These are phyloP conservation scores for Philypnodon macrostomus DNA, from an alignment of 2,797 vertebrate genomes.

Conservation along the genomic window DNA sequence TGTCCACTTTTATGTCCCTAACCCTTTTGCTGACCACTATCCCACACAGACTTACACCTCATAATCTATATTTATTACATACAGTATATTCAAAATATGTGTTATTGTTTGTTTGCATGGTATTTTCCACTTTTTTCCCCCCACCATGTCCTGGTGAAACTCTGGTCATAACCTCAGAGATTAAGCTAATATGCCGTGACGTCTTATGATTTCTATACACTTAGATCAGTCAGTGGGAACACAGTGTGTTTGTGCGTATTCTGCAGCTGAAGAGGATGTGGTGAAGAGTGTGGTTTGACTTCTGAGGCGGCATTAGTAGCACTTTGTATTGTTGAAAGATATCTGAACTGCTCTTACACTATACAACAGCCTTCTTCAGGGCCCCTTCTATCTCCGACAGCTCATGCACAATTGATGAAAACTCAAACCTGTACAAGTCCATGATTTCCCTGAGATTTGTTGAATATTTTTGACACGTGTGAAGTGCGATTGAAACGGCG, in stretches of 20 bases:
- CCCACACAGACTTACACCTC: too few species aligned
- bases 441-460: constrained; percentile 66
- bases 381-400: constrained; percentile 44
- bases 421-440: constrained; percentile 65
- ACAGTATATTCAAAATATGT: too few species aligned
- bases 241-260: constrained; percentile 66
- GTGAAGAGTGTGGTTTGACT: constrained; percentile 68
- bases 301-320: constrained; percentile 63
- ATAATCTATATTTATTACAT: too few species aligned
- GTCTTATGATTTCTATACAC: constrained; percentile 65
- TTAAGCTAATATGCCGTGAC: constrained; percentile 60
- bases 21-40: too few species aligned
- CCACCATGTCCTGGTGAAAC: too few species aligned
- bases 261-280: constrained; percentile 75
- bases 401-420: constrained; percentile 68
- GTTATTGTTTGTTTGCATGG: too few species aligned
- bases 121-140: too few species aligned
- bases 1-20: too few species aligned
- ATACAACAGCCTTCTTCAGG: constrained; percentile 16
- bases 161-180: too few species aligned
- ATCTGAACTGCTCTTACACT: constrained; percentile 36
- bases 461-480: constrained; percentile 55
- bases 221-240: constrained; percentile 54
- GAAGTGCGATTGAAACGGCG: constrained; percentile 61
- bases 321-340: constrained; percentile 46